Evolutionary conservation across 2,797 vertebrate genomes (phyloP), one percentile per base, ranked within the genome.

Genomic region (Eidolon dupreanum): DNA sequence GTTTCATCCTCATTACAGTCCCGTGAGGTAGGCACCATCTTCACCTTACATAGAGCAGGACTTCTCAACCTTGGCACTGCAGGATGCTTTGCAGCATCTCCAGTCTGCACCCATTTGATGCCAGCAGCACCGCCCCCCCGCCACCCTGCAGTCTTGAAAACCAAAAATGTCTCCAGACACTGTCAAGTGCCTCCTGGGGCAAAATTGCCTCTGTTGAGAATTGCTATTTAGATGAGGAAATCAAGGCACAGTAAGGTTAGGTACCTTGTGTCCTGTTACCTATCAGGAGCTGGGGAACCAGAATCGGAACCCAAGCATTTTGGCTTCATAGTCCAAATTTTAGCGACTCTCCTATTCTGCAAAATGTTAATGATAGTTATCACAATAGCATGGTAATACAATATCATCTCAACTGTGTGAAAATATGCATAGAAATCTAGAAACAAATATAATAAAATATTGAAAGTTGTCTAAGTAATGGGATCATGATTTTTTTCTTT

Each of bases 151-250:
- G 71, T 65, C 41, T 5, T 38, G 38, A 84, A 84, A 61, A 90
- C n/a, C 81, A 90, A 61, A 26, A 75, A 36, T 2, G 10, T 66
- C 65, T 91, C 87, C 6, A 41, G 82, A 74, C 16, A 57, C 0
- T 68, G 57, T 31, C 71, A 41, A 43, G 22, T 17, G 1, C 59
- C 15, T 59, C 55, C 36, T 71, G 38, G 92, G 78, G 49, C 77
- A 86, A 95, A 93, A 78, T 19, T 28, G 51, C 13, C 61, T 82
- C n/a, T 24, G 43, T 15, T 86, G 68, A 96, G 90, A 96, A 71
- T 11, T 28, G 70, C 20, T 46, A 26, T 74, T 81, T 61, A 13
- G n/a, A 65, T 4, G 31, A 68, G 38, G 74, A 93, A 84, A 63
- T 10, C n/a, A 28, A 16, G 49, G 26, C 38, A 91, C 20, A 41